phyloP scores from a whole-genome alignment of 2,888 invertebrate species.

The Mimas tiliae region DNA sequence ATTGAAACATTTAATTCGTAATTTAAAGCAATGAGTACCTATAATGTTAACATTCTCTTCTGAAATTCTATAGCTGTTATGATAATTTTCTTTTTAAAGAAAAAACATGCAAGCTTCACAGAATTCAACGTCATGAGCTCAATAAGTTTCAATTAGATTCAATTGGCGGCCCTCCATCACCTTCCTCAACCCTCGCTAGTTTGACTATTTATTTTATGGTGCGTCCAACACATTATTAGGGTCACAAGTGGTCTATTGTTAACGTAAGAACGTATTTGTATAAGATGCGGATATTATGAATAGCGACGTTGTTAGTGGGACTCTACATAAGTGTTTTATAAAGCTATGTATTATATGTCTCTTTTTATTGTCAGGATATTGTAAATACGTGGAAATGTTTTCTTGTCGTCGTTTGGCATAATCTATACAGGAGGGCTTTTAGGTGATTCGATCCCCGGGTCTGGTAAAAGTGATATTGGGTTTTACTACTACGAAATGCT shows the following conservation, averaged over 20 bases:
- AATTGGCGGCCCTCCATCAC: constrained; percentile 75
- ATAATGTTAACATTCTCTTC: too few species aligned
- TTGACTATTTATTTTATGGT: constrained; percentile 47
- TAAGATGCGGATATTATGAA: constrained; percentile 25
- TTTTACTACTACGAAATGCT: too few species aligned
- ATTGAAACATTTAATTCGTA: too few species aligned
- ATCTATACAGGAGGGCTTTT: too few species aligned
- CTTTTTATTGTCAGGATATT: not conserved
- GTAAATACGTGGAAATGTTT: too few species aligned
- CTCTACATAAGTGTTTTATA: constrained; percentile 6
- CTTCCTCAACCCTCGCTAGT: constrained; percentile 71
- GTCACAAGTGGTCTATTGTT: constrained; percentile 28
- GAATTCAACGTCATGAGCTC: constrained; percentile 55
- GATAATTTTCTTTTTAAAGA: not conserved
- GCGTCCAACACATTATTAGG: constrained; percentile 30
- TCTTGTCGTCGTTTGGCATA: too few species aligned
- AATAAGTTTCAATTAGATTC: constrained; percentile 76
- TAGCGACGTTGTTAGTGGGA: constrained; percentile 10
- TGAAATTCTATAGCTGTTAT: not conserved
- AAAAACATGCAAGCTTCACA: not conserved
- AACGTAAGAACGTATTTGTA: constrained; percentile 24
- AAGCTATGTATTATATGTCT: not conserved
- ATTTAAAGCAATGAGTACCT: too few species aligned
- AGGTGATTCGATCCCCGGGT: too few species aligned
- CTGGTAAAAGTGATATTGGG: too few species aligned